Conservation (phyloP, 2,113 vertebrate genomes). For the Lucifuga dentata region DNA sequence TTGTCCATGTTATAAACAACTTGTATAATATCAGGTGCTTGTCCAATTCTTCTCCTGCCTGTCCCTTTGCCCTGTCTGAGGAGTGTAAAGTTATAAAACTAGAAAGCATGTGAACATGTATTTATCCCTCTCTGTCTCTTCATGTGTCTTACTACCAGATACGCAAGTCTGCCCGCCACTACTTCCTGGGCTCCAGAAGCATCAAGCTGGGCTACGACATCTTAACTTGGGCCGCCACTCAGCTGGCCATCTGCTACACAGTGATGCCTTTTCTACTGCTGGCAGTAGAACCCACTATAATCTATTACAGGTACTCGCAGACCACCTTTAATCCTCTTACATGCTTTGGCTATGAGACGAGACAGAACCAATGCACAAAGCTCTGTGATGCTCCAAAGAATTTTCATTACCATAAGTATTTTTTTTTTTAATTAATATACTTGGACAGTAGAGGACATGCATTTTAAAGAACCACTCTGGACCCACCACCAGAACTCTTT, state of each 20-base stretch:
- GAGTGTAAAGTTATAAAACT: too few species aligned
- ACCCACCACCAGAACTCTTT: too few species aligned
- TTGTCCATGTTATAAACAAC: too few species aligned
- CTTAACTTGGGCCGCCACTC: constrained; percentile 82
- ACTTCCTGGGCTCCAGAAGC: constrained; percentile 68
- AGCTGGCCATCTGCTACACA: constrained; percentile 83
- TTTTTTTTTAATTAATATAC: too few species aligned
- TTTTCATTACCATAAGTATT: too few species aligned
- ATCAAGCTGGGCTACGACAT: constrained; percentile 80
- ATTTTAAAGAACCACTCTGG: too few species aligned
- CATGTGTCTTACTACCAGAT: constrained; percentile 56
- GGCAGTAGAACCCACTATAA: constrained; percentile 73
- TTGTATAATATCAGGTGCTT: too few species aligned
- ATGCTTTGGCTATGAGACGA: not conserved
- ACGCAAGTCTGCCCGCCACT: constrained; percentile 76
- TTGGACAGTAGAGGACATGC: too few species aligned
- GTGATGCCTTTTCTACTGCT: constrained; percentile 85
- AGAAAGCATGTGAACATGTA: not conserved
- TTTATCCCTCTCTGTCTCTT: not conserved
- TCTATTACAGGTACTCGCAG: constrained; percentile 79
- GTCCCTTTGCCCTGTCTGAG: too few species aligned
- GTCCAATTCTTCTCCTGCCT: too few species aligned
- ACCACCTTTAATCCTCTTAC: not conserved
- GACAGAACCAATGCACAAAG: too few species aligned
- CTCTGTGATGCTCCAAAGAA: too few species aligned